Conservation (phyloP, 1,140 invertebrate species). For the Hyles vespertilio region DNA sequence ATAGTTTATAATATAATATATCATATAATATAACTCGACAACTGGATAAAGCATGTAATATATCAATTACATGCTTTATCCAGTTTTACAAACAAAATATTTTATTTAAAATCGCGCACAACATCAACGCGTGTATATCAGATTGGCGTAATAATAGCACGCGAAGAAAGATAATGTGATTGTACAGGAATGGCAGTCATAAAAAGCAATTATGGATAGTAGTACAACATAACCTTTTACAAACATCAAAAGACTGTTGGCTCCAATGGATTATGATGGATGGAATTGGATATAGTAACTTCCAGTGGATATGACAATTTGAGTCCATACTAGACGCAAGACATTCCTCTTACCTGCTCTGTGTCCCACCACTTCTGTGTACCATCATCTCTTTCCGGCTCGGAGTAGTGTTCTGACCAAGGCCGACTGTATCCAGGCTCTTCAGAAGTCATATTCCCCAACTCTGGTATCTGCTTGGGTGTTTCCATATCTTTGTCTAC, state of each 20-base stretch:
- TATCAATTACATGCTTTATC: no score
- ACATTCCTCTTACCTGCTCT: background rate
- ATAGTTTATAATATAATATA: no score
- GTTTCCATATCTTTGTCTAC: background rate
- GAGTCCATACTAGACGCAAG: background rate
- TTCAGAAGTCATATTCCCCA: background rate
- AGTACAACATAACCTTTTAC: background rate
- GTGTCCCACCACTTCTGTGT: background rate
- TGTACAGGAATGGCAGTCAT: background rate
- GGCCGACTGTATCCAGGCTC: no score
- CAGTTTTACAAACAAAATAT: no score
- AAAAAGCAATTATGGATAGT: background rate
- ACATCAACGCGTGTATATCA: no score
- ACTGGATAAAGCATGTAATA: no score
- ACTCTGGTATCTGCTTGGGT: background rate
- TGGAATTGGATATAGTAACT: background rate
- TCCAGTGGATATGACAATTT: background rate
- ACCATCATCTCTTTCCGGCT: background rate
- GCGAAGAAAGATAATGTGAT: no score
- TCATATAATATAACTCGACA: no score
- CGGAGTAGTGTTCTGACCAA: background rate
- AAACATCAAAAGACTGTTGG: background rate
- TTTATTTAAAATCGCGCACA: no score
- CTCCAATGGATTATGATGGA: background rate
- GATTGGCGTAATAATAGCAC: no score